Evolutionary conservation across 2,113 vertebrate genomes (phyloP).

Genomic region (Panthera tigris): DNA sequence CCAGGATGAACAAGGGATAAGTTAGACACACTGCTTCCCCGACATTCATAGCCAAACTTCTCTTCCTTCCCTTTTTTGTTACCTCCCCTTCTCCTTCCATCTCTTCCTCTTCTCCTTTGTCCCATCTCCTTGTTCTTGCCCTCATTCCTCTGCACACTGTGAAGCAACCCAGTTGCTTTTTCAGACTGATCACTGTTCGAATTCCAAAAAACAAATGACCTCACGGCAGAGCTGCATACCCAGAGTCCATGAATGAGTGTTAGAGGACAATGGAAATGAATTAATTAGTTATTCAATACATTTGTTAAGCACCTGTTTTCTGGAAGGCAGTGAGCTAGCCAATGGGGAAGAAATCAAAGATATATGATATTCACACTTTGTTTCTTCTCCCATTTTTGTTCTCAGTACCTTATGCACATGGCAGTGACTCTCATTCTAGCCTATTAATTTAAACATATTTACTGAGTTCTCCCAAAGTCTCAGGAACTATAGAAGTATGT

Average conservation of each 20-base stretch:
- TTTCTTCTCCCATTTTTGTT: neutral
- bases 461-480: accelerated
- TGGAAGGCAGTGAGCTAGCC: neutral
- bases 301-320: neutral
- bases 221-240: neutral
- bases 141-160: neutral
- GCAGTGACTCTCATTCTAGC: neutral
- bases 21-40: neutral
- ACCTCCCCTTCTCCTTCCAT: neutral
- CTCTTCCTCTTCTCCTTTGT: neutral
- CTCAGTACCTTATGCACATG: neutral
- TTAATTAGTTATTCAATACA: neutral
- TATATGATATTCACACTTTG: neutral
- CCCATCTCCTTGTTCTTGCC: neutral
- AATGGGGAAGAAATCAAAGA: neutral
- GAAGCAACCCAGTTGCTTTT: neutral
- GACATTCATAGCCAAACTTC: neutral
- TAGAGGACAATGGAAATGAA: neutral
- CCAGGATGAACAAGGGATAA: neutral
- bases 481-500: neutral
- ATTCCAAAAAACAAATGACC: neutral
- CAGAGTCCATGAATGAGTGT: neutral
- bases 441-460: neutral
- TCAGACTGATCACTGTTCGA: neutral
- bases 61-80: neutral